Conservation (phyloP, 1,140 invertebrate genomes). For the Procambarus virginalis region DNA sequence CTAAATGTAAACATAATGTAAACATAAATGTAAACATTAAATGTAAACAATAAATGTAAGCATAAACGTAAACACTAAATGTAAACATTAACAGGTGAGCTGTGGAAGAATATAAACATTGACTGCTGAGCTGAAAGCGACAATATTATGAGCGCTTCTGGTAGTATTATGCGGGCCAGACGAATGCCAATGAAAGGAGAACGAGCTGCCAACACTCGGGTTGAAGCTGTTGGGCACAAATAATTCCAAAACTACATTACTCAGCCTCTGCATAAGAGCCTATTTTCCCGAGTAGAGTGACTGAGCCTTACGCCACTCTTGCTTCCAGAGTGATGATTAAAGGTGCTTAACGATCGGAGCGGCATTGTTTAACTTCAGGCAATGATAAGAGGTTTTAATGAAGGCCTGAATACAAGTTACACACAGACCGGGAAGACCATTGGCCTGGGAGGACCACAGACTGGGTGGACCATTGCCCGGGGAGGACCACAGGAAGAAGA, state of each 20-base stretch:
- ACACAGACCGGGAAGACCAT: neutral
- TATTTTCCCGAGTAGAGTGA: neutral
- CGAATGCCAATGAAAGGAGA: conserved; percentile 15
- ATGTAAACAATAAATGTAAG: no score
- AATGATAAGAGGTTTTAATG: conserved; percentile 45
- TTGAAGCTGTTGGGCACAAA: neutral
- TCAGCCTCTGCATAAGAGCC: neutral
- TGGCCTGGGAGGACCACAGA: no score
- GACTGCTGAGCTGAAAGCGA: conserved; percentile 10
- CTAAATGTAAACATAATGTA: no score
- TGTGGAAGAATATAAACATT: neutral
- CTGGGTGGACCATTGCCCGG: no score
- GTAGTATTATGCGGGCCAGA: neutral
- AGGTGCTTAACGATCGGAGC: conserved; percentile 40
- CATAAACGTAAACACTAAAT: no score
- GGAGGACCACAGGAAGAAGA: no score
- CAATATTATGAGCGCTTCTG: conserved; percentile 7
- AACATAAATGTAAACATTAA: no score
- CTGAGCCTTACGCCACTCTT: neutral
- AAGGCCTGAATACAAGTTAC: conserved; percentile 16
- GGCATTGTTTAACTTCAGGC: conserved; percentile 32
- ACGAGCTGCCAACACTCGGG: no score
- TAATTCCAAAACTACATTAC: neutral
- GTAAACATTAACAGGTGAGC: no score
- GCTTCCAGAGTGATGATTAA: conserved; percentile 6